Base-by-base conservation (phyloP, 2,888 invertebrate genomes). In the Rhingia rostrata region DNA sequence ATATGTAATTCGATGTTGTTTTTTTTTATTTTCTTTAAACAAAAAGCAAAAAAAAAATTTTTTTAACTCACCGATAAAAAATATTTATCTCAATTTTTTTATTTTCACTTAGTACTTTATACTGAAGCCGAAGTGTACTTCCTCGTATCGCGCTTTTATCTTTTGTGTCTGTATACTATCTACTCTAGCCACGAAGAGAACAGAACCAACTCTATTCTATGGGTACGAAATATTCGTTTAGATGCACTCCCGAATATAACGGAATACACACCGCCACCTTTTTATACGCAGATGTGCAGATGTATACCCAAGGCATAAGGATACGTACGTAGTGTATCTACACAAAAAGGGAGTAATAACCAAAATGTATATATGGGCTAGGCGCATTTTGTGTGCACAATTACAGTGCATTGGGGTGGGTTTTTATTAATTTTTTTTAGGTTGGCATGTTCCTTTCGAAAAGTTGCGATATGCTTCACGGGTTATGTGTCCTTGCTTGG, bases 241-340 rank as follows among this genome's bases (percentile, higher is more conserved):
- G 43, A 14, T 74, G 73, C 80, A 67, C 54, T 74, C 41, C 66
- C 60, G 22, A 75, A 74, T 67, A 22, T 30, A 61, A 37, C 9
- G 61, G 47, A 66, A 47, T 61, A 60, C 43, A 72, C 35, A 70
- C 33, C 47, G 73, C 60, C 63, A 67, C 33, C 60, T 61, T 60
- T 79, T 7, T 73, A 75, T 75, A 82, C 78, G 78, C 82, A 83
- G 72, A 77, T 77, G 72, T 82, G 47, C 75, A 56, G 61, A 81
- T 58, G 58, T 56, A 51, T 51, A 12, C 43, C 10, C n/a, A 49
- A 41, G 33, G 7, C 3, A 45, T 30, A 37, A 33, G 45, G 41
- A 63, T 58, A 10, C 7, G 7, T 33, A 37, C 49, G 49, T 14
- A 39, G 7, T 53, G 12, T 35, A 5, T 4, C 22, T 49, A 9